Conservation (phyloP, 2,113 vertebrate species). For the Scalopus aquaticus region DNA sequence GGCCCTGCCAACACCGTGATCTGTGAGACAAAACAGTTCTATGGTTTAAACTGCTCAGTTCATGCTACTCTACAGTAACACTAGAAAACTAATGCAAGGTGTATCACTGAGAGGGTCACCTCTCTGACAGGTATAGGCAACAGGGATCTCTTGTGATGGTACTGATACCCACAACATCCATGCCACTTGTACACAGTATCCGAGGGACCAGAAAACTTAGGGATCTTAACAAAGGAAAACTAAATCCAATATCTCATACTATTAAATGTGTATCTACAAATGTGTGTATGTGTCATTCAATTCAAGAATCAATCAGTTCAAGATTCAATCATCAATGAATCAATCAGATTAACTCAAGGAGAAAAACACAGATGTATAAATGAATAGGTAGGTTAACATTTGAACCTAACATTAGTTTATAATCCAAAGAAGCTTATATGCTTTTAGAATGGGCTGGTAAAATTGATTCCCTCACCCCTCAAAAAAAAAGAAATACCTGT, state of each 20-base stretch:
- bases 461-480: too few species aligned
- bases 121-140: neutral
- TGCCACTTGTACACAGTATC: neutral
- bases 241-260: neutral
- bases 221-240: neutral
- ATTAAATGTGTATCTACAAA: too few species aligned
- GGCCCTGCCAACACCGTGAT: neutral
- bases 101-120: accelerated
- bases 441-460: neutral
- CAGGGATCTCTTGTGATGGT: neutral
- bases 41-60: neutral
- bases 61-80: neutral
- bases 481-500: neutral
- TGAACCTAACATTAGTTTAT: neutral
- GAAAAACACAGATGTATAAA: neutral
- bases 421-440: neutral
- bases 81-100: neutral
- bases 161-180: neutral
- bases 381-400: neutral
- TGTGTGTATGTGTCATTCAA: too few species aligned
- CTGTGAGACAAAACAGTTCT: neutral
- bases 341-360: neutral
- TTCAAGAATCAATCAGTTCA: too few species aligned
- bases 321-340: too few species aligned
- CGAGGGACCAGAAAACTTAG: neutral